Evolutionary conservation across 2,113 vertebrate species (phyloP), one percentile per base, ranked within the genome.

Genomic region (Tonatia bakeri): DNA sequence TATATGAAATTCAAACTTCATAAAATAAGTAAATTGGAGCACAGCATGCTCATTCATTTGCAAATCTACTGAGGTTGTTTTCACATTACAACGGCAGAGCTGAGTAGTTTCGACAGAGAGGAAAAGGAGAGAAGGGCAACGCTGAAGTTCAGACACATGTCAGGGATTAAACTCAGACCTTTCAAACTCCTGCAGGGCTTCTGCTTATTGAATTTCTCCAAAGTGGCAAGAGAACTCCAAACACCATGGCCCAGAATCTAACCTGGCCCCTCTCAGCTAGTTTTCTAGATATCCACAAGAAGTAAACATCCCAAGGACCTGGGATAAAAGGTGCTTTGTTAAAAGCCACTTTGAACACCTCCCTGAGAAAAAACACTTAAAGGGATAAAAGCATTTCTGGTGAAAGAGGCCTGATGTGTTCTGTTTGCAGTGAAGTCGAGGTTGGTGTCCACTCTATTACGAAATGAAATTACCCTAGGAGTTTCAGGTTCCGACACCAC

Each of bases 291-390:
- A 89, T 67, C 82, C 20, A 9, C 45, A 89, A 91, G 45, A 77
- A n/a, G 87, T 87, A 96, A 97, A 90, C 77, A 96, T 69, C 28
- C 16, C 5, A 17, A 90, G 86, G 75, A 87, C 75, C n/a, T 54
- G 43, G 85, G 89, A 90, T 96, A 84, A 97, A 97, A 97, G 91
- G 19, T 77, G 40, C 76, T 93, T 96, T 93, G 93, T 95, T 69
- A 93, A 95, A 96, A 91, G 65, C 26, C 75, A 59, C 69, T 95
- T 90, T 91, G 91, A 96, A 97, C 69, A 79, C 77, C 52, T 91
- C 67, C 38, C 82, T 45, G 69, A 96, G 86, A 95, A 94, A 94
- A 96, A 75, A 77, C 83, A 93, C 45, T 90, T 89, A 52, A 43
- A 95, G 45, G 65, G 64, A 96, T 97, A 61, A 97, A 96, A 96